Evolutionary conservation across 2,797 vertebrate species (phyloP), one percentile per base, ranked within the genome.

Genomic region (Darevskia nairensis): DNA sequence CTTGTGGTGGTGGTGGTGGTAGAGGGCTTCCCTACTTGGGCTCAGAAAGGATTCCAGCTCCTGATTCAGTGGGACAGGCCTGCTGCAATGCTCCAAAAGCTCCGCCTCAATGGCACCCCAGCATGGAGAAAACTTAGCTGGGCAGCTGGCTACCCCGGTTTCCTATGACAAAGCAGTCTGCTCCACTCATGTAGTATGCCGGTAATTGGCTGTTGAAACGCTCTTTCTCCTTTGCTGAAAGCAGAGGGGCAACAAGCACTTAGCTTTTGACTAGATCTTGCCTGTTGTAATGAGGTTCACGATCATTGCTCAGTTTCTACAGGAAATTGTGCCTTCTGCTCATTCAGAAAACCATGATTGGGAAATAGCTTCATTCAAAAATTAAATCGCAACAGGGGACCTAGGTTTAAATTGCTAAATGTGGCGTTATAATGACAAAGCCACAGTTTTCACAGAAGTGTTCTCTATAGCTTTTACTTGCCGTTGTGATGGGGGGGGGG

Each of bases 261-360:
- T 61, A 0, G 0, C 55, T n/a, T 39, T 78, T 71, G 64, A 11
- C 9, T 25, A 64, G 8, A 8, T 59, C 21, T 8, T 79, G 39
- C 13, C 25, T 8, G 23, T 44, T 61, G 29, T 64, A 75, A 29
- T 15, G 44, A 27, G 29, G 8, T 2, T 32, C 50, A 13, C 0
- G 39, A 77, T 32, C 89, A 25, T 90, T 89, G 91, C 77, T 89
- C n/a, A 87, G 0, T 44, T 11, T 61, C 55, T 86, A 2, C 19
- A 25, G 17, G 87, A 25, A 9, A 4, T 80, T n/a, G 55, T 86
- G 46, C 6, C 39, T 89, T 25, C 68, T 89, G 55, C 76, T 84
- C 80, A 84, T 87, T 86, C 87, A 87, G 46, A 55, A 39, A 74
- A 84, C 66, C 59, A 55, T 9, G 32, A 55, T 29, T 35, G 41